Base-by-base conservation (phyloP, 2,797 vertebrate species). In the Karalla daura region DNA sequence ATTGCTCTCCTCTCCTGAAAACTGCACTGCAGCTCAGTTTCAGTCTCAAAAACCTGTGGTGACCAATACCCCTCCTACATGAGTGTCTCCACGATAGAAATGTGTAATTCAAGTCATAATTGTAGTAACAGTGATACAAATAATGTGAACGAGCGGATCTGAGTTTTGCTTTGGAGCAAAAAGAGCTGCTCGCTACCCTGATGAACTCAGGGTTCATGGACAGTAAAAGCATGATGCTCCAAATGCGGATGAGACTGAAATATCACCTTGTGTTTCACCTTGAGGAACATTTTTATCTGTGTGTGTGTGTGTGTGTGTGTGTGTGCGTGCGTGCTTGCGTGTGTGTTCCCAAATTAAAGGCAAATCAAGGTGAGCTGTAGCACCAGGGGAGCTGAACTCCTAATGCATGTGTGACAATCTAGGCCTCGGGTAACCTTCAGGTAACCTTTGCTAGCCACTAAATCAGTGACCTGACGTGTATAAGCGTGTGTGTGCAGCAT, bases 361-460 rank as follows among this genome's bases (percentile, higher is more conserved):
- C 70, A 86, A 72, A 73, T 84, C 72, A 84, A 87, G 81, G 86
- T 76, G 85, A 82, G 61, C 41, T 28, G 60, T 14, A 36, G 50
- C 73, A 80, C 69, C 73, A 53, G 47, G 76, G 78, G 75, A 87
- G 45, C 65, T 55, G 40, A 60, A 60, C 70, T 85, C 79, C 33
- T 76, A 59, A 74, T 50, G 81, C 82, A 74, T 66, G 44, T 78
- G 76, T 80, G 73, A 78, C 76, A 60, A 67, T 84, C 84, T 79
- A 12, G 20, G 61, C 49, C 71, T 58, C 5, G n/a, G 46, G n/a
- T 62, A 69, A 85, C 86, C 87, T 88, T 89, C 58, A 80, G 41
- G 41, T 60, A 62, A 82, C 84, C 82, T 83, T 76, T 79, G 24
- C 28, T 58, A 39, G 65, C 37, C 58, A 28, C 53, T 33, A 76